phyloP scores from a whole-genome alignment of 2,797 vertebrate species.

The Chaenodraco wilsoni region DNA sequence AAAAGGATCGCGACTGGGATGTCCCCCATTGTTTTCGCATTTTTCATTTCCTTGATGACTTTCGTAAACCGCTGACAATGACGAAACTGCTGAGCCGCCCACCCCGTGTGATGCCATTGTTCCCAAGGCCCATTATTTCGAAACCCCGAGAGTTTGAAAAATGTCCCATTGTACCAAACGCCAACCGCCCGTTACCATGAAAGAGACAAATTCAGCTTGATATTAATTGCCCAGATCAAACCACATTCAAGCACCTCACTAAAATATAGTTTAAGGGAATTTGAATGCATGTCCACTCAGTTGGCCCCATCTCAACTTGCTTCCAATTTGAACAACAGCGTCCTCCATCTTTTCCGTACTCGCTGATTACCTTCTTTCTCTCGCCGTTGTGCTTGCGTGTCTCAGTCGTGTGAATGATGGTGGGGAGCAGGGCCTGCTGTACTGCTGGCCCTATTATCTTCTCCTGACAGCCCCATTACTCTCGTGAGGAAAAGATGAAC shows the following conservation, averaged over 20 bases:
- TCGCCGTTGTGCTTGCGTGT: slow-evolving; percentile 51
- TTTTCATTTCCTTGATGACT: too few species aligned
- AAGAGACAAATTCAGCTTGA: too few species aligned
- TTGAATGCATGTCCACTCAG: neutral
- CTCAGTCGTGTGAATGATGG: slow-evolving; percentile 63
- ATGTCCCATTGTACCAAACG: too few species aligned
- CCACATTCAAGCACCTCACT: neutral
- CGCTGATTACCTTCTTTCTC: slow-evolving; percentile 31
- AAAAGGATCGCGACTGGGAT: too few species aligned
- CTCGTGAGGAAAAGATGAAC: slow-evolving; percentile 96
- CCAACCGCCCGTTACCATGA: too few species aligned
- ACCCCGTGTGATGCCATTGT: too few species aligned
- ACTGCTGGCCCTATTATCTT: slow-evolving; percentile 94
- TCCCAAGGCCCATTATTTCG: too few species aligned
- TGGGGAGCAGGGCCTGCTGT: slow-evolving; percentile 57
- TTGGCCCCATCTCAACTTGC: slow-evolving; percentile 14
- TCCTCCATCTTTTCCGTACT: slow-evolving; percentile 45
- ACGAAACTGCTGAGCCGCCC: too few species aligned
- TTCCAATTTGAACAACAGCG: slow-evolving; percentile 16
- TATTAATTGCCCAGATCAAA: too few species aligned
- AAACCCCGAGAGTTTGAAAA: too few species aligned
- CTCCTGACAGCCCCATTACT: slow-evolving; percentile 98
- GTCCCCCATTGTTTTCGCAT: too few species aligned
- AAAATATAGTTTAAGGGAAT: neutral
- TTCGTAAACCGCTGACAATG: too few species aligned